Percentiles rank a stretch among this genome's conserved stretches.
Conservation (phyloP, 2,888 invertebrate species). For the Saturnia japonica region DNA sequence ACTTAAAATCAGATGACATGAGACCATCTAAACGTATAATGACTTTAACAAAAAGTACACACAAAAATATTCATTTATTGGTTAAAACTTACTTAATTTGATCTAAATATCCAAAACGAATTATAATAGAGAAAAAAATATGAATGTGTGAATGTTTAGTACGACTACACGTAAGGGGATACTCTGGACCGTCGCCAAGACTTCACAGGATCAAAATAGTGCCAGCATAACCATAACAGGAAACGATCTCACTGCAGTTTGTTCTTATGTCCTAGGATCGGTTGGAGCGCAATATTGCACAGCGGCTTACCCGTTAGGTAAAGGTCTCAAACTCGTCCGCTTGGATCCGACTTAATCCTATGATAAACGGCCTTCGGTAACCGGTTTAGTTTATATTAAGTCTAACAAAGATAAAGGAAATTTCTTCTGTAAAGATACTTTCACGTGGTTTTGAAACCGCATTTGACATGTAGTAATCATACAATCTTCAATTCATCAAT, state of each 20-base stretch:
- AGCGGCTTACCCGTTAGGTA: conserved; percentile 11
- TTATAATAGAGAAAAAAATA: too few relatives aligned
- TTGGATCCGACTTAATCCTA: conserved; percentile 6
- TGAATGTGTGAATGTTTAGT: background rate
- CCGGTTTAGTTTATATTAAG: background rate
- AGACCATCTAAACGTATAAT: too few relatives aligned
- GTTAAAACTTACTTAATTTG: too few relatives aligned
- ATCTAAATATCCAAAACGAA: too few relatives aligned
- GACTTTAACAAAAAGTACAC: too few relatives aligned
- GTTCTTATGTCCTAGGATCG: conserved; percentile 8
- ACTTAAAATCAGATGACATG: too few relatives aligned
- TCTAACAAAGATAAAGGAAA: background rate
- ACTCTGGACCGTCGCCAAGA: conserved; percentile 7
- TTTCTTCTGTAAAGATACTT: background rate
- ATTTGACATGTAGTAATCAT: too few relatives aligned
- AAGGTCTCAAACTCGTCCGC: conserved; percentile 11
- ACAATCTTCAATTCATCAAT: too few relatives aligned
- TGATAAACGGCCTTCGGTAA: background rate
- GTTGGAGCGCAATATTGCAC: conserved; percentile 3
- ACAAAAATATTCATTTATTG: too few relatives aligned
- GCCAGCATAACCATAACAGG: conserved; percentile 9
- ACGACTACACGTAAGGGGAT: background rate
- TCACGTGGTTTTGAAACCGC: background rate
- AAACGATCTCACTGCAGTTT: conserved; percentile 8
- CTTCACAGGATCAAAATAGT: conserved; percentile 1